phyloP scores from a whole-genome alignment of 2,888 invertebrate genomes.

The Hipparchia semele region DNA sequence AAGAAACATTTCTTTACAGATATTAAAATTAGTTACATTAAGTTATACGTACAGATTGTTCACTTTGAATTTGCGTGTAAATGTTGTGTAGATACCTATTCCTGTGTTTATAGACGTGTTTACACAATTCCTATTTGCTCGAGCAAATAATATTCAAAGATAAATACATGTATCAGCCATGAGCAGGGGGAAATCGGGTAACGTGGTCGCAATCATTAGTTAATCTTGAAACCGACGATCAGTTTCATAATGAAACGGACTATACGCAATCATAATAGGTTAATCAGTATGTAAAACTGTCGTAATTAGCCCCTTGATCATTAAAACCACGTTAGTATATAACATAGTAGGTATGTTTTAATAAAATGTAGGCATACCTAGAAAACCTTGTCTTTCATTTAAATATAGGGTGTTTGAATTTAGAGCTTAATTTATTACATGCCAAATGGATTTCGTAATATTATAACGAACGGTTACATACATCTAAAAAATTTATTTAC shows the following conservation, averaged over 20 bases:
- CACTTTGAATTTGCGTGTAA: too few relatives aligned
- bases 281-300: too few relatives aligned
- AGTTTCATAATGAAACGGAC: background rate
- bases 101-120: background rate
- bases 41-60: background rate
- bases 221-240: background rate
- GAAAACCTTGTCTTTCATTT: background rate
- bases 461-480: background rate
- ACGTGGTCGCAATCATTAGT: background rate
- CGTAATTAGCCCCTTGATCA: too few relatives aligned
- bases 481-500: constrained; percentile 28
- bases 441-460: background rate
- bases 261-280: too few relatives aligned
- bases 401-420: background rate
- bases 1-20: constrained; percentile 38
- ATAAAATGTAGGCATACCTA: background rate
- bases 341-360: too few relatives aligned
- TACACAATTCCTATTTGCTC: background rate
- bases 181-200: background rate
- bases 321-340: background rate
- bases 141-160: background rate
- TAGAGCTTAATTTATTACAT: background rate
- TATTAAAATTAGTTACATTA: constrained; percentile 1
- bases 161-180: too few relatives aligned
- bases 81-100: too few relatives aligned